phyloP scores from a whole-genome alignment of 2,113 vertebrate genomes.

The Corythornis cristatus region DNA sequence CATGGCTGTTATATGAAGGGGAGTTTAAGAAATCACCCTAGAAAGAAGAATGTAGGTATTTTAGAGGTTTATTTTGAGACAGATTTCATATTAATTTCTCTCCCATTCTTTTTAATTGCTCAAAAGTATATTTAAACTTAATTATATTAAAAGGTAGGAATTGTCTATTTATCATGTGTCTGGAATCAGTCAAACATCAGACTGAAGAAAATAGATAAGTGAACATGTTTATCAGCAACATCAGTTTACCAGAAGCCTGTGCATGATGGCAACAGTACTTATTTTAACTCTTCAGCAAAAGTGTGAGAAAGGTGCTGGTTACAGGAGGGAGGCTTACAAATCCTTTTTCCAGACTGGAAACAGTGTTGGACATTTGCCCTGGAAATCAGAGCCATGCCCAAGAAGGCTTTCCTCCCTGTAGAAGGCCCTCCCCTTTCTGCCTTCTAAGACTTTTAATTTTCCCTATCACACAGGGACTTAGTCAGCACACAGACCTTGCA shows the following conservation, averaged over 20 bases:
- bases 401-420: neutral
- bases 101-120: slow-evolving; percentile 52
- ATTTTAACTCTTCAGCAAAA: neutral
- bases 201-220: slow-evolving; percentile 35
- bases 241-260: neutral
- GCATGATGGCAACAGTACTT: neutral
- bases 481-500: neutral
- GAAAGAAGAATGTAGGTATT: neutral
- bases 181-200: slow-evolving; percentile 57
- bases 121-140: slow-evolving; percentile 62
- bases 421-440: neutral
- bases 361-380: neutral
- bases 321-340: neutral
- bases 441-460: neutral
- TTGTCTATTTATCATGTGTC: slow-evolving; percentile 44
- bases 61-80: slow-evolving; percentile 45
- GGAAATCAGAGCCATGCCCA: neutral
- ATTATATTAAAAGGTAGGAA: slow-evolving; percentile 51
- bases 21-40: slow-evolving; percentile 15
- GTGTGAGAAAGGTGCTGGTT: neutral
- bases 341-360: neutral
- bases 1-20: slow-evolving; percentile 31
- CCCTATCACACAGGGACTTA: neutral
- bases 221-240: slow-evolving; percentile 16
- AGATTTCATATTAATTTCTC: slow-evolving; percentile 55